Evolutionary conservation across 2,797 vertebrate species (phyloP), one percentile per base, ranked within the genome.

Genomic region (Podarcis lilfordi): DNA sequence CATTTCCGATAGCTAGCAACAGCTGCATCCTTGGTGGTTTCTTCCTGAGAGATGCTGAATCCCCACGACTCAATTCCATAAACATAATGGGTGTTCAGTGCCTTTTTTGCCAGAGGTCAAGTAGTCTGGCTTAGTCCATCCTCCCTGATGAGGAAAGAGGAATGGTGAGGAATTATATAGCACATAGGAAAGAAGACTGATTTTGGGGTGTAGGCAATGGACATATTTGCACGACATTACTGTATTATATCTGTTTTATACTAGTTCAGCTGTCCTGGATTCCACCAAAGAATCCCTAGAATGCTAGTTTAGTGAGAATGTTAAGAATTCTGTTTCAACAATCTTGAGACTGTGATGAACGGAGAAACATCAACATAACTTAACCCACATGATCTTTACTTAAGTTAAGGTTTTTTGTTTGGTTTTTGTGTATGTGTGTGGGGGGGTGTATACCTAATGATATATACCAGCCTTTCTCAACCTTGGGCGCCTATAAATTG

Each of bases 1-100:
- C 88, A 89, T 84, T 94, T 93, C 88, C 86, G 68, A 19, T 86
- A 75, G 79, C 19, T 71, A 82, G 1, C 89, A 89, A 83, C 61
- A 64, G 17, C n/a, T 71, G 8, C 66, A 17, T 59, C 15, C 84
- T 8, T 88, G 71, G 5, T 86, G 8, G 61, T 68, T 86, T 64
- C 10, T 68, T 91, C 82, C 89, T 84, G 68, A 78, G 32, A 88
- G 29, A n/a, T 74, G 19, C 19, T 90, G 80, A 90, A 45, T 27
- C 80, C 8, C 6, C 17, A 84, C 8, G 35, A 77, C 29, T 78
- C 15, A 11, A 86, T 78, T 79, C 88, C 89, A 55, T 85, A 90
- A 2, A 69, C 75, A n/a, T 86, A 85, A 64, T 64, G 32, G 35
- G 15, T 69, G 2, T 64, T 91, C 78, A 69, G 0, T 89, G 13